A percentile compares a stretch with the other conserved stretches of the same genome.
Evolutionary conservation across 2,797 vertebrate species (phyloP).

Genomic region (Parotocinclus haroldoi): DNA sequence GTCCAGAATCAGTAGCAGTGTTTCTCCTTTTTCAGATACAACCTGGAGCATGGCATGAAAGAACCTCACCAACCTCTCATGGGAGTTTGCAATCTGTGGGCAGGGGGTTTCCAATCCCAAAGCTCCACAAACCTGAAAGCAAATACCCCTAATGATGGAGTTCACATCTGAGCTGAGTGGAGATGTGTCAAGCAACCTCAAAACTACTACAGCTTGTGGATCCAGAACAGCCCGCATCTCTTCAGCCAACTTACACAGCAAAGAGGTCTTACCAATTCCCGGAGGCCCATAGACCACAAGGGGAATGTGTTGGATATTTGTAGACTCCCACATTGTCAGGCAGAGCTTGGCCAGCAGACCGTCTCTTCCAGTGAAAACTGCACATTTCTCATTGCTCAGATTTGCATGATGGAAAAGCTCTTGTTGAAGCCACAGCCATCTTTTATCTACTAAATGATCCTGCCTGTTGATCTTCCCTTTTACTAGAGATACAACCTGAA

Average conservation of each 20-base stretch:
- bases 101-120: constrained; percentile 63
- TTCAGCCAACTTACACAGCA: constrained; percentile 71
- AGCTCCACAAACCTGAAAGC: constrained; percentile 70
- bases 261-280: constrained; percentile 76
- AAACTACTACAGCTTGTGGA: constrained; percentile 51
- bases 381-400: constrained; percentile 52
- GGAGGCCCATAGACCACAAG: constrained; percentile 69
- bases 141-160: constrained; percentile 67
- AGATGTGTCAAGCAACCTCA: constrained; percentile 69
- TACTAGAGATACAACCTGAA: constrained; percentile 74
- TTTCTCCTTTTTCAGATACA: constrained; percentile 62
- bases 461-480: constrained; percentile 59
- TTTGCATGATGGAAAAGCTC: constrained; percentile 65
- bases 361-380: constrained; percentile 64
- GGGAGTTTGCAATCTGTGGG: constrained; percentile 51
- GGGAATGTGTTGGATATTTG: constrained; percentile 50
- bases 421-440: constrained; percentile 53
- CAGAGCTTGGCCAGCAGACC: constrained; percentile 68
- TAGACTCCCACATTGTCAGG: constrained; percentile 60
- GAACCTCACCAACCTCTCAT: constrained; percentile 61
- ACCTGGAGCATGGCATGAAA: constrained; percentile 66
- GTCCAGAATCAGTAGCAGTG: constrained; percentile 74
- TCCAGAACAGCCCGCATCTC: constrained; percentile 58
- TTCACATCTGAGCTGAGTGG: constrained; percentile 62
- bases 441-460: not conserved